Percentiles rank a stretch among this genome's conserved stretches.
Conservation (phyloP, 2,888 invertebrate species). For the Macaria notata region DNA sequence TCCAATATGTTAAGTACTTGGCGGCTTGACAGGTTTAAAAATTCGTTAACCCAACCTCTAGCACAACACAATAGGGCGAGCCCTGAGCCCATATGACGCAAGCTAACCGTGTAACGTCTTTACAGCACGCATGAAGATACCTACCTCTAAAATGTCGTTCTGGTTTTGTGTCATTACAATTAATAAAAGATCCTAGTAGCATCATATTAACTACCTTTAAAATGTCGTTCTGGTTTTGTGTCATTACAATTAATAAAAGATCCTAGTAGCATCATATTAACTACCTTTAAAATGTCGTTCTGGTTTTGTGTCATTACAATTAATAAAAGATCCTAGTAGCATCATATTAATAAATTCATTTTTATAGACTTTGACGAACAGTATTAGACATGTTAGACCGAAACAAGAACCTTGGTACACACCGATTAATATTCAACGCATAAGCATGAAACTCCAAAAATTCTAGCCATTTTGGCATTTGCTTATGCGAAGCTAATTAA, state of each 20-base stretch:
- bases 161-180: not conserved
- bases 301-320: not conserved
- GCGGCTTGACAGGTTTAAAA: conserved; percentile 19
- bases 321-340: too few species aligned
- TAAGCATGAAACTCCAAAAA: not conserved
- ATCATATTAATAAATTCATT: too few species aligned
- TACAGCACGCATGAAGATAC: conserved; percentile 20
- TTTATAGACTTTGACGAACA: not conserved
- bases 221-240: conserved; percentile 3
- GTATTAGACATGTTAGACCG: conserved; percentile 4
- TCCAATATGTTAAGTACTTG: conserved; percentile 14
- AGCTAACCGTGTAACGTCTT: conserved; percentile 13
- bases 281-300: conserved; percentile 16
- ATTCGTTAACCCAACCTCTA: conserved; percentile 28
- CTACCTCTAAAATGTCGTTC: conserved; percentile 16
- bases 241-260: too few species aligned
- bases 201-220: conserved; percentile 6
- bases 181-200: too few species aligned
- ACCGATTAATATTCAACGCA: conserved; percentile 13
- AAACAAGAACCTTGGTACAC: conserved; percentile 20
- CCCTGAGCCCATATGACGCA: conserved; percentile 23
- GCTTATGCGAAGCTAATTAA: conserved; percentile 12
- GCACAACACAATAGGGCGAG: conserved; percentile 12
- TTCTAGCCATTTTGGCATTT: not conserved
- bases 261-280: too few species aligned